Evolutionary conservation across 2,113 vertebrate genomes (phyloP), one percentile per base, ranked within the genome.

Genomic region (Strigops habroptila): DNA sequence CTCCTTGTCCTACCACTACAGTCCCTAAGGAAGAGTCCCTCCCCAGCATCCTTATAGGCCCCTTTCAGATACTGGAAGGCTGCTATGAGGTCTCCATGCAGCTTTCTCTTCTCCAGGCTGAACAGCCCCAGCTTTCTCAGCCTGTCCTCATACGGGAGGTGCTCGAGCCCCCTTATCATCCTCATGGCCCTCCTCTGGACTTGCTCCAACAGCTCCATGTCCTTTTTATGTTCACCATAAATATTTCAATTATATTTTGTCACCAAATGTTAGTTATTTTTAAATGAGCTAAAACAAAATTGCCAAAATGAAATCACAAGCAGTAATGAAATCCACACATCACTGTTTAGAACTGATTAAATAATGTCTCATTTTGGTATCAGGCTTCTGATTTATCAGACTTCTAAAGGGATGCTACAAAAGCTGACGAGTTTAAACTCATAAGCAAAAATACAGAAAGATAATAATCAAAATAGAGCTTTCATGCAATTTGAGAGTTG

Each of bases 301-400:
- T 83, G 28, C 41, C 55, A 41, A 80, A 88, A 86, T 86, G 18
- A 86, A 88, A 81, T 91, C 90, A 91, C 71, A 94, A 86, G 15
- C 55, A 74, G 41, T 93, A 95, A 92, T 92, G 52, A 95, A 95
- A 93, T 84, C 77, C 48, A 84, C 84, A 76, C 65, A 68, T 95
- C 73, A 86, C 48, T 71, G 74, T 91, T 89, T 79, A 92, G 60
- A 83, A 70, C 39, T 83, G 60, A 92, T 96, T 83, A 86, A 96
- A 93, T 92, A 83, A 83, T 89, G 43, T 59, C 33, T 43, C 24
- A 51, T 84, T 92, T 97, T 88, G 83, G 74, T 93, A 90, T 83
- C 73, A 46, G 30, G 18, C 46, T 96, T 90, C 67, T 90, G 44
- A 86, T 92, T 90, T n/a, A 88, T 82, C 60, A 67, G 27, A 7